These are phyloP conservation scores for Macrophya annulata DNA, from an alignment of 2,888 invertebrate species.

Conservation along the genomic window DNA sequence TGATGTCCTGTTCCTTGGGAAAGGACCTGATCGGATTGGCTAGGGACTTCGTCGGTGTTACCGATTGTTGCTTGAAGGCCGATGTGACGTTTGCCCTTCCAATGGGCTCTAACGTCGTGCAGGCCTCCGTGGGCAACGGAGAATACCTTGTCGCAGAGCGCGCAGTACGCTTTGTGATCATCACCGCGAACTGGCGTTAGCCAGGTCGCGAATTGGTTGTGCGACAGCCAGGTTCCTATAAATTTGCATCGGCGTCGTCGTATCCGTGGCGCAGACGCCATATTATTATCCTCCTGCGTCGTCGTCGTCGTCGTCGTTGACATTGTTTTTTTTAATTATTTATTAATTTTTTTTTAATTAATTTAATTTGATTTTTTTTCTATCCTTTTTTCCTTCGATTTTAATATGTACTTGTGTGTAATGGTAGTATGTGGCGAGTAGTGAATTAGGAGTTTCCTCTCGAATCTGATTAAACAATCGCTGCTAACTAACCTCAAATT, in stretches of 20 bases:
- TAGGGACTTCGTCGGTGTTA: slow-evolving; percentile 57
- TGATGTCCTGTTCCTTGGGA: slow-evolving; percentile 58
- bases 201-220: slow-evolving; percentile 71
- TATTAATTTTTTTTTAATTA: slow-evolving; percentile 14
- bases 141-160: slow-evolving; percentile 73
- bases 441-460: slow-evolving; percentile 44
- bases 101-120: slow-evolving; percentile 73
- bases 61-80: slow-evolving; percentile 67
- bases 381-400: not conserved
- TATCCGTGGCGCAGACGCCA: slow-evolving; percentile 57
- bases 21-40: slow-evolving; percentile 67
- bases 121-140: slow-evolving; percentile 73
- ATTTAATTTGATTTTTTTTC: not conserved
- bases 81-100: slow-evolving; percentile 75
- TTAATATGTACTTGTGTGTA: not conserved
- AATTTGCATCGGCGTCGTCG: slow-evolving; percentile 73
- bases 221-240: slow-evolving; percentile 69
- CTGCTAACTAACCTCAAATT: slow-evolving; percentile 64
- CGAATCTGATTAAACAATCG: slow-evolving; percentile 54
- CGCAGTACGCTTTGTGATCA: slow-evolving; percentile 72
- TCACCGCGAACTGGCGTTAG: slow-evolving; percentile 71
- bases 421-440: slow-evolving; percentile 1
- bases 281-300: slow-evolving; percentile 47
- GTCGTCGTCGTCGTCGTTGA: slow-evolving; percentile 34
- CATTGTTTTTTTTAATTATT: slow-evolving; percentile 24